Evolutionary conservation across 2,888 invertebrate genomes (phyloP).

Genomic region (Microdon myrmicae): DNA sequence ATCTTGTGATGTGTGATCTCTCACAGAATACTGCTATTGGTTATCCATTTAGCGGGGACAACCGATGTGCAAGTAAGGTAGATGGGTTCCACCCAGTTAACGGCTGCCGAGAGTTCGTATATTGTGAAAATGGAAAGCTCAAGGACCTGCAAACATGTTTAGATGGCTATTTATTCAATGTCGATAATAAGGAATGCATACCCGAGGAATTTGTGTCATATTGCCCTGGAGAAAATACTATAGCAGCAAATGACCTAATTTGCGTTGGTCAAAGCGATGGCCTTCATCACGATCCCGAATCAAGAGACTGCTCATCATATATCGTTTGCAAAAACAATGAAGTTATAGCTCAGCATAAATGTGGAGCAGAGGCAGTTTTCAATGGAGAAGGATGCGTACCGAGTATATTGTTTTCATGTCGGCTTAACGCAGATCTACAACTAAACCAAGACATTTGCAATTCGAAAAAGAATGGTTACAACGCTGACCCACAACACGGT

Average conservation of each 20-base stretch:
- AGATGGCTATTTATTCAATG: constrained; percentile 57
- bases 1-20: constrained; percentile 67
- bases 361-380: constrained; percentile 59
- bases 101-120: constrained; percentile 59
- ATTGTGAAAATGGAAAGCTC: constrained; percentile 58
- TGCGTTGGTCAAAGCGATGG: constrained; percentile 59
- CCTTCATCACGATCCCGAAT: constrained; percentile 59
- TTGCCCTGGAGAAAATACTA: constrained; percentile 28
- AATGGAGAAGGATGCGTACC: constrained; percentile 62
- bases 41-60: constrained; percentile 56
- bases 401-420: constrained; percentile 55
- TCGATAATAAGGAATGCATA: constrained; percentile 55
- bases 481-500: constrained; percentile 59
- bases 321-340: constrained; percentile 59
- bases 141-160: constrained; percentile 59
- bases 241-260: constrained; percentile 26
- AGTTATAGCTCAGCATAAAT: constrained; percentile 55
- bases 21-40: constrained; percentile 65
- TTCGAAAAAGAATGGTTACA: constrained; percentile 69
- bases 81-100: constrained; percentile 60
- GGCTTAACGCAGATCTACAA: constrained; percentile 26
- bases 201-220: constrained; percentile 50
- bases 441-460: constrained; percentile 63
- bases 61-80: constrained; percentile 55
- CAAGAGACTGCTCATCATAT: constrained; percentile 60